Evolutionary conservation across 1,140 invertebrate genomes (phyloP).

Genomic region (Portunus trituberculatus): DNA sequence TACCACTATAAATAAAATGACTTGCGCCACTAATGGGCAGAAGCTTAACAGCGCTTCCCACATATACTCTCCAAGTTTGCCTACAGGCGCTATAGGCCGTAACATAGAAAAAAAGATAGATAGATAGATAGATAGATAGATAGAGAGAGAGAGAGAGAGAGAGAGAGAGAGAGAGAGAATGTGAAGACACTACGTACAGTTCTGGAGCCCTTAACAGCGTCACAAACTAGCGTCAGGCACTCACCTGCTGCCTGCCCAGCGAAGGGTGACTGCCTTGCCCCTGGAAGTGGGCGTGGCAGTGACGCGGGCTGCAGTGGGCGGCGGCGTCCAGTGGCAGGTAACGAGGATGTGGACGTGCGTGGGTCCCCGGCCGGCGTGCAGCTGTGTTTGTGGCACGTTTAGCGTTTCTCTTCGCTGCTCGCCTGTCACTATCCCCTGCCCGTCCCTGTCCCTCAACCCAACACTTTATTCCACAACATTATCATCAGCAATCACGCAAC

Average conservation of each 20-base stretch:
- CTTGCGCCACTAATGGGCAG: too few species aligned
- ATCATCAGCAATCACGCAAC: neutral
- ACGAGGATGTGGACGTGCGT: conserved; percentile 48
- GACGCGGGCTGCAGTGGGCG: conserved; percentile 22
- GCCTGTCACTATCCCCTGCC: neutral
- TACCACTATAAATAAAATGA: too few species aligned
- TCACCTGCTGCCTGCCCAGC: conserved; percentile 52
- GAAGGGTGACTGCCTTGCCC: conserved; percentile 39
- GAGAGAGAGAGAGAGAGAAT: neutral
- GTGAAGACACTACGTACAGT: too few species aligned
- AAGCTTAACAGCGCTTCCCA: too few species aligned
- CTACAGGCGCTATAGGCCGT: too few species aligned
- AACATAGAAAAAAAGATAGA: neutral
- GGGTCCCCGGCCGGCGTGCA: neutral
- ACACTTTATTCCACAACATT: neutral
- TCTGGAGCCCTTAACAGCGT: neutral
- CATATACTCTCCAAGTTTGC: too few species aligned
- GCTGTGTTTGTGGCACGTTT: neutral
- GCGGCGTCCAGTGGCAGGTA: neutral
- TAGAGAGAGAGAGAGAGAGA: neutral
- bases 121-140: neutral
- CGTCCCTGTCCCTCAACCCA: neutral
- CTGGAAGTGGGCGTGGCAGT: conserved; percentile 28
- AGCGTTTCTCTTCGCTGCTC: neutral
- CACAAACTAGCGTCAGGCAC: neutral